Conservation (phyloP, 2,113 vertebrate genomes). For the Tauraco erythrolophus region DNA sequence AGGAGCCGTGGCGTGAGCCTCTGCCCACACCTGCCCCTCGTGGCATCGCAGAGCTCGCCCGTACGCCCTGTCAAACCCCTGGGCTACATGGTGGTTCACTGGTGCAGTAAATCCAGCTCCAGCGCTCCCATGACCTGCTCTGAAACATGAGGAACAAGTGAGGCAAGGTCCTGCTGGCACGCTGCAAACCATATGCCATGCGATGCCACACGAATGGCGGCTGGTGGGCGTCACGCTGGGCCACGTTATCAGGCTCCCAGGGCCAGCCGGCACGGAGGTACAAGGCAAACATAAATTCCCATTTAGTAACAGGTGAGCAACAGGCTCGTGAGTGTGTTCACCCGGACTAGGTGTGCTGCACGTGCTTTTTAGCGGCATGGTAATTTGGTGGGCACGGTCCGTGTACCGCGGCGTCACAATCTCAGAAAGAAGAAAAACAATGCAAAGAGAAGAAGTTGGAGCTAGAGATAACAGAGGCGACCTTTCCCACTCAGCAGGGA, state of each 20-base stretch:
- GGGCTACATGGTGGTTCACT: neutral
- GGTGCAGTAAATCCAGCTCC: neutral
- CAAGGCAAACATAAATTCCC: neutral
- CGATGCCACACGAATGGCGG: fast-evolving
- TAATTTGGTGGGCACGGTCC: neutral
- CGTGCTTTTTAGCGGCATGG: fast-evolving
- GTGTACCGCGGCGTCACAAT: fast-evolving
- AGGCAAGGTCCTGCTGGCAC: neutral
- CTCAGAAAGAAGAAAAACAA: neutral
- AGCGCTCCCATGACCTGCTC: fast-evolving
- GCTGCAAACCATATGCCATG: fast-evolving
- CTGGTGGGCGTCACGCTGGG: neutral
- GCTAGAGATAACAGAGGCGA: neutral
- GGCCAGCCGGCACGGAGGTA: neutral
- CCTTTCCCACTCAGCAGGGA: neutral
- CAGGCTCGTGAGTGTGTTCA: fast-evolving
- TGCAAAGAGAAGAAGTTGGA: neutral
- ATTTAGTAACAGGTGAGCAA: neutral
- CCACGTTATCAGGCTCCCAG: neutral
- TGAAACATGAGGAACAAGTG: neutral
- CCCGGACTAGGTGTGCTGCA: neutral
- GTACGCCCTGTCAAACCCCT: fast-evolving
- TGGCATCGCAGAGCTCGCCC: neutral
- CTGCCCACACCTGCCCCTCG: fast-evolving
- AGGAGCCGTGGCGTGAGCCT: neutral